A percentile compares a stretch with the other conserved stretches of the same genome.
These are phyloP conservation scores for Lacerta agilis DNA, from an alignment of 2,797 vertebrate genomes.

Conservation along the genomic window DNA sequence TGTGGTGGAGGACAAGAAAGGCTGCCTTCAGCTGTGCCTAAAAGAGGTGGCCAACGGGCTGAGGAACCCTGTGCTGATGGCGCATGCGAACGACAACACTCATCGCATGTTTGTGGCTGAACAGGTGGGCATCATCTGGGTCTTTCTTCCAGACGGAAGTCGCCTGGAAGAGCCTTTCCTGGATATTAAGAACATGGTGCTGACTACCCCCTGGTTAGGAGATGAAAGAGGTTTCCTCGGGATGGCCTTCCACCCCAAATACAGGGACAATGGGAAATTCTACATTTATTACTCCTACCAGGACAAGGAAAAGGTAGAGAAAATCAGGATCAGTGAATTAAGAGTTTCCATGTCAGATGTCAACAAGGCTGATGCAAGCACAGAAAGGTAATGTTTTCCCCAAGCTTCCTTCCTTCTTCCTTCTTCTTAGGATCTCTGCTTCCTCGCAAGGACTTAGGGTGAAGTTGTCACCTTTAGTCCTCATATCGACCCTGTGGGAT, in stretches of 20 bases:
- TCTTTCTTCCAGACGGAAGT: slow-evolving; percentile 82
- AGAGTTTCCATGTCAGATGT: slow-evolving; percentile 80
- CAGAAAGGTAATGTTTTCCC: slow-evolving; percentile 81
- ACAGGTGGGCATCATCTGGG: slow-evolving; percentile 87
- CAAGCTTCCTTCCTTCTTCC: neutral
- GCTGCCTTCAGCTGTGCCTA: slow-evolving; percentile 88
- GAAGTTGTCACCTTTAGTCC: neutral
- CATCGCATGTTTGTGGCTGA: slow-evolving; percentile 85
- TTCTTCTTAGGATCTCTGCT: neutral
- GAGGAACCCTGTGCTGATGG: slow-evolving; percentile 85
- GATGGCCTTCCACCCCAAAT: slow-evolving; percentile 86
- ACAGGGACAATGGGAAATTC: slow-evolving; percentile 83
- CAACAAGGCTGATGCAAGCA: slow-evolving; percentile 82
- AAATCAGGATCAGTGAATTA: slow-evolving; percentile 86
- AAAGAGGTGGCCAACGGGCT: slow-evolving; percentile 84
- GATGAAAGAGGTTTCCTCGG: slow-evolving; percentile 89
- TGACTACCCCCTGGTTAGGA: slow-evolving; percentile 84
- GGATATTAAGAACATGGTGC: slow-evolving; percentile 82
- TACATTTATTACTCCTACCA: slow-evolving; percentile 86
- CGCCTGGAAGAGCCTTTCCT: slow-evolving; percentile 85
- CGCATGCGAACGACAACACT: slow-evolving; percentile 81
- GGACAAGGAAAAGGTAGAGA: slow-evolving; percentile 78
- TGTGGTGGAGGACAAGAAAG: slow-evolving; percentile 74
- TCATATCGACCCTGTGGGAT: neutral
- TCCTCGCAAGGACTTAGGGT: neutral